Base-by-base conservation (phyloP, 1,140 invertebrate species). In the Neodiprion virginianus region DNA sequence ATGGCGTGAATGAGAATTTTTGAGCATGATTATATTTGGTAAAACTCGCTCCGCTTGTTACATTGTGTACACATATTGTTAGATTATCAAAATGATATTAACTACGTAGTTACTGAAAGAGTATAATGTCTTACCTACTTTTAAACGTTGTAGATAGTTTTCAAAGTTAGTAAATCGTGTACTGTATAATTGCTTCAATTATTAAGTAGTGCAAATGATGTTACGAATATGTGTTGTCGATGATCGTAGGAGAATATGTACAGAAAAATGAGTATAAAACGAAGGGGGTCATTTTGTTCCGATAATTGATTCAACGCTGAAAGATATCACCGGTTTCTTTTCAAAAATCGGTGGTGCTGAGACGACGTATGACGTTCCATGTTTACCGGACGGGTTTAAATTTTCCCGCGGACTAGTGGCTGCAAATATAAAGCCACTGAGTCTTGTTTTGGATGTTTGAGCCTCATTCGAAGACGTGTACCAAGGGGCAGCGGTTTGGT, bases 301-400 rank as follows among this genome's bases (percentile, higher is more conserved):
- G 28, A 88, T 88, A 67, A 88, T 87, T 23, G 87, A 88, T 76
- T 88, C 87, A 1, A 88, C 85, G 72, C 86, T 88, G 69, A 88
- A 87, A 11, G 87, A 85, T 72, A 88, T 87, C 1, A 76, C 77
- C 1, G 85, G 78, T 72, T 85, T 87, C 48, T 84, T 85, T 7
- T 82, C 78, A 9, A 75, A 61, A 61, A 61, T 61, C 53, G 53
- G 53, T 17, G 53, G 11, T 5, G 53, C 5, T 12, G 53, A 12
- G 53, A 61, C 53, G 53, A 61, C 53, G 0, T 61, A 61, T 5
- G 53, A 61, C 11, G 53, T 61, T 17, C 53, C 53, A 8, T 61
- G 53, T 61, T 17, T 61, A 61, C 53, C 53, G 53, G 53, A 61
- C 5, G 53, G 53, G 53, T 61, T 12, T 5, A 40, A 40, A 40